Evolutionary conservation across 2,113 vertebrate species (phyloP), one percentile per base, ranked within the genome.

Genomic region (Platanista minor): DNA sequence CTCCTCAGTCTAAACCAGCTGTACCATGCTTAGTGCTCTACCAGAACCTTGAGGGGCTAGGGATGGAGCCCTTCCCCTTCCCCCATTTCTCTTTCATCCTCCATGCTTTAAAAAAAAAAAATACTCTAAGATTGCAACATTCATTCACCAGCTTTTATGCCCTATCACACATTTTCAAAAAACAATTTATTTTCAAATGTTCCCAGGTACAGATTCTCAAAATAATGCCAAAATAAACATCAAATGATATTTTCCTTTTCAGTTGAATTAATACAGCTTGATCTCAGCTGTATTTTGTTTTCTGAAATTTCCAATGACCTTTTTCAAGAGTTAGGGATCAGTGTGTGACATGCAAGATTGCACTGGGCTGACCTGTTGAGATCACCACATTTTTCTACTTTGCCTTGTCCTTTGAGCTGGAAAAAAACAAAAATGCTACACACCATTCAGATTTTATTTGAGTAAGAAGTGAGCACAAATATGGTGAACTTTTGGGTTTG

Each of bases 181-280:
- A 98, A 96, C 54, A 74, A 96, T 94, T 98, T 97, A 69, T 97
- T 97, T 84, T 84, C 92, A 92, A 97, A 41, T 75, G 80, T 21
- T 96, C 93, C 90, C 85, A 97, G 66, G 87, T 95, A 91, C 8
- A 97, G 61, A 64, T 25, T 80, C 69, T 95, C 82, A 93, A 84
- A 97, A 91, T 85, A 59, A 29, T 92, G 61, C 74, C 89, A 95
- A 94, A 95, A 9, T 77, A 74, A 77, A 93, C 61, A 92, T 18
- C 62, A 52, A 29, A 36, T 97, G 57, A 0, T 93, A 3, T 66
- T 94, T 97, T 92, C 3, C 39, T 87, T 97, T 93, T 87, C 67
- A 84, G 75, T 31, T 43, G 5, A 81, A 31, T 64, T 95, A 25
- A n/a, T n/a, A n/a, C n/a, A 92, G 39, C 21, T 97, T 97, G 80